Conservation (phyloP, 37 sponge, comb jelly and placozoan species). For the Lycopodina hypogea region DNA sequence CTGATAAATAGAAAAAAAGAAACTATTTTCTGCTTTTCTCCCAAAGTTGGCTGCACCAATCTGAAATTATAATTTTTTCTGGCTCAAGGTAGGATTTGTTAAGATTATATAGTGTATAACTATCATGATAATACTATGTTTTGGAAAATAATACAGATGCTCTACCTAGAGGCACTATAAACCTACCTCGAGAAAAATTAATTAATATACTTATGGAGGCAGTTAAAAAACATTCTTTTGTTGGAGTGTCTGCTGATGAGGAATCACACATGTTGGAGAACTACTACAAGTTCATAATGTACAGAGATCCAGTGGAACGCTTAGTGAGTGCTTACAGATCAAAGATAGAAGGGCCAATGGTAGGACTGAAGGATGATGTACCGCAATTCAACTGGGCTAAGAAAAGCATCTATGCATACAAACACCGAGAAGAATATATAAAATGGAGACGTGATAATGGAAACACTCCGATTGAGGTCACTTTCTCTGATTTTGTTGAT, state of each 20-base stretch:
- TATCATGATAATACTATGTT: no score
- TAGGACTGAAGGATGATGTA: background rate
- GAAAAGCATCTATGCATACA: slow-evolving; percentile 8
- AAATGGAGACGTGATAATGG: background rate
- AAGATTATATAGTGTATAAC: no score
- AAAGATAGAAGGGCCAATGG: slow-evolving; percentile 18
- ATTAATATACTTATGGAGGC: no score
- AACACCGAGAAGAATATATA: slow-evolving; percentile 11
- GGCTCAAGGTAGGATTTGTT: no score
- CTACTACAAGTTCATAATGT: slow-evolving; percentile 41
- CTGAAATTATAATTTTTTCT: no score
- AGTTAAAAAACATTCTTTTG: background rate
- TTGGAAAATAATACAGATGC: no score
- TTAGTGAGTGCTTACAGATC: slow-evolving; percentile 33
- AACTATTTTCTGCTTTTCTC: no score
- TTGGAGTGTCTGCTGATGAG: background rate
- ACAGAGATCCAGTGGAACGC: slow-evolving; percentile 32
- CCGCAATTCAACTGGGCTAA: slow-evolving; percentile 36
- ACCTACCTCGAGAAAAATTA: no score
- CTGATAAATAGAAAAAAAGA: no score
- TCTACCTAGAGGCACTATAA: no score
- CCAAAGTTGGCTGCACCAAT: no score
- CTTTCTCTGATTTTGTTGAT: slow-evolving; percentile 31
- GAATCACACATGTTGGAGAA: background rate
- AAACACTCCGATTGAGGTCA: background rate